These are phyloP conservation scores for Belonocnema kinseyi DNA, from an alignment of 1,140 invertebrate genomes.

Conservation along the genomic window DNA sequence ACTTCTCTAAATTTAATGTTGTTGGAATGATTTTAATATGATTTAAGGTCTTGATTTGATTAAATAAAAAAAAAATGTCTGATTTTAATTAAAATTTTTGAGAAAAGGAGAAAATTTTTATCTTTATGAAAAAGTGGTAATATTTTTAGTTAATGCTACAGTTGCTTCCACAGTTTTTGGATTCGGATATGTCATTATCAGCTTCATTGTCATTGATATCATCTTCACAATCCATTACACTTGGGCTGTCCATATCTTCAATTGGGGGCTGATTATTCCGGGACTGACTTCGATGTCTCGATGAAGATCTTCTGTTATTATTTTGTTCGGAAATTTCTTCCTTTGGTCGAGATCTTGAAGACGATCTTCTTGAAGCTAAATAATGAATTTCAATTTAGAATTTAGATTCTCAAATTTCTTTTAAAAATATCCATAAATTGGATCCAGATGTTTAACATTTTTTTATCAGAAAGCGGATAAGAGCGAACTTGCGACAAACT, in stretches of 20 bases:
- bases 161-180: constrained; percentile 42
- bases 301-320: constrained; percentile 34
- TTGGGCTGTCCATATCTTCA: not conserved
- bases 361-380: constrained; percentile 32
- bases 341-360: constrained; percentile 31
- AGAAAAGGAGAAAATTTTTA: not conserved
- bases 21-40: too few species aligned
- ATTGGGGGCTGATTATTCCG: constrained; percentile 16
- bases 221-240: constrained; percentile 7
- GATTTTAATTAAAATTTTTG: not conserved
- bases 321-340: constrained; percentile 31
- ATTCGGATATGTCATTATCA: constrained; percentile 26
- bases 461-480: too few species aligned
- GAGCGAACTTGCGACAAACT: too few species aligned
- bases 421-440: too few species aligned
- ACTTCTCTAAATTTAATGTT: too few species aligned
- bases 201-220: not conserved
- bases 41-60: too few species aligned
- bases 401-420: too few species aligned
- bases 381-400: not conserved
- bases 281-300: constrained; percentile 38
- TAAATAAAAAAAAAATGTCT: too few species aligned
- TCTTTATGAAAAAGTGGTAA: not conserved
- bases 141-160: constrained; percentile 36
- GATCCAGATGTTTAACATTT: too few species aligned